Evolutionary conservation across 2,113 vertebrate species (phyloP).

Genomic region (Misgurnus mizolepis): DNA sequence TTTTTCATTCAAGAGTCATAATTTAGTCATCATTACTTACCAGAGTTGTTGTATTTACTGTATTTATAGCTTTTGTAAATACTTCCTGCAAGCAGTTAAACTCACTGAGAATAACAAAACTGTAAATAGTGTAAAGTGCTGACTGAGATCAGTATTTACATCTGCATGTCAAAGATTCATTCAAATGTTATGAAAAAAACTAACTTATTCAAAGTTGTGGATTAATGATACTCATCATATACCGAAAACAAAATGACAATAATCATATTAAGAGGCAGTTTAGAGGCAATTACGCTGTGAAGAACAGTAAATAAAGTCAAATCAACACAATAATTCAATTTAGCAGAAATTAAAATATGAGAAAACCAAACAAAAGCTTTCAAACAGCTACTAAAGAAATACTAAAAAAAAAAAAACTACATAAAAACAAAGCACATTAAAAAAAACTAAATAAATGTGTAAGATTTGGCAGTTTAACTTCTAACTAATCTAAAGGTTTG

Average conservation of each 20-base stretch:
- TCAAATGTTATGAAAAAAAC: conserved; percentile 6
- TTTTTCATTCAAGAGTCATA: conserved; percentile 37
- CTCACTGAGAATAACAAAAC: neutral
- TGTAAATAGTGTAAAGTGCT: conserved; percentile 31
- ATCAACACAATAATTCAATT: conserved; percentile 26
- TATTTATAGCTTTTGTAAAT: conserved; percentile 17
- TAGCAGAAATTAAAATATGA: neutral
- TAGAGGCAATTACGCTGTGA: conserved; percentile 65
- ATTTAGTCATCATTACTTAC: conserved; percentile 26
- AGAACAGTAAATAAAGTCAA: conserved; percentile 77
- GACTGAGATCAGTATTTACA: conserved; percentile 36
- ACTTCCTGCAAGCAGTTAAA: conserved; percentile 21
- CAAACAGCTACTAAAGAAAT: neutral
- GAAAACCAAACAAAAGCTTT: neutral
- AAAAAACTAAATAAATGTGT: conserved; percentile 39
- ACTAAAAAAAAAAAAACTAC: conserved; percentile 51
- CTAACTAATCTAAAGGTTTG: neutral
- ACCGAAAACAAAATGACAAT: conserved; percentile 32
- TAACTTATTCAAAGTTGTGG: conserved; percentile 25
- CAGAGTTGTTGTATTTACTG: conserved; percentile 27
- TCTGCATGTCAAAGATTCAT: conserved; percentile 11
- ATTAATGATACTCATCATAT: conserved; percentile 58
- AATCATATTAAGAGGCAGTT: conserved; percentile 62
- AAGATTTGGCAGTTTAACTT: conserved; percentile 69
- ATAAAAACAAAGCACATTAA: conserved; percentile 15